Base-by-base conservation (phyloP, 2,888 invertebrate species). In the Erebia ligea region DNA sequence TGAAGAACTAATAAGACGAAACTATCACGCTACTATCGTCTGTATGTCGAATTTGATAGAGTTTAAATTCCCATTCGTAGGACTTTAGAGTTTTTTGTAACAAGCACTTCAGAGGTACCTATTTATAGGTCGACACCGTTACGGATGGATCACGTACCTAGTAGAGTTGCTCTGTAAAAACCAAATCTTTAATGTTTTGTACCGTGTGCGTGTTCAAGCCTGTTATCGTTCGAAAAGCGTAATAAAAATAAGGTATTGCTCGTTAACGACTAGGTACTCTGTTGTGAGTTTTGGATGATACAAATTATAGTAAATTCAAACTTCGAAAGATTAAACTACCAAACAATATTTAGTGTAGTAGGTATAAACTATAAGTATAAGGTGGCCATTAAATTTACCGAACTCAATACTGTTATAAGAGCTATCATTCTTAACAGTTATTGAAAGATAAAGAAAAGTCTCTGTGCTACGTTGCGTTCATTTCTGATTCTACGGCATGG, bases 121-220 rank as follows among this genome's bases (percentile, higher is more conserved):
- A 80, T 81, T 80, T 67, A 78, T 75, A 75, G 70, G 63, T 76
- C 76, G 77, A 76, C 79, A 83, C 85, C 83, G 85, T 86, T 86
- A 84, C 76, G 50, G 66, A 67, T 64, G 72, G 73, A 80, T 78
- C 81, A 83, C 82, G 81, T 82, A 83, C 82, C 81, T 82, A 62
- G 45, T 61, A 61, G 42, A 61, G 42, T 13, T 45, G 79, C 76
- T 69, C 21, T 74, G 76, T 78, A 76, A 84, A 83, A 86, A 77
- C 67, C 15, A 56, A 71, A 75, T 66, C 59, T 67, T 67, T 52
- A 40, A 56, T 21, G 48, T 62, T 62, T 66, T 64, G 45, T 56
- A 42, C 42, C 15, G 56, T 10, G 65, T 66, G 15, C 65, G 56
- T 66, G 65, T 45, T 66, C 42, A 56, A 62, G 62, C 45, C 61